These are phyloP conservation scores for Sphaeramia orbicularis DNA, from an alignment of 2,797 vertebrate species.

Conservation along the genomic window DNA sequence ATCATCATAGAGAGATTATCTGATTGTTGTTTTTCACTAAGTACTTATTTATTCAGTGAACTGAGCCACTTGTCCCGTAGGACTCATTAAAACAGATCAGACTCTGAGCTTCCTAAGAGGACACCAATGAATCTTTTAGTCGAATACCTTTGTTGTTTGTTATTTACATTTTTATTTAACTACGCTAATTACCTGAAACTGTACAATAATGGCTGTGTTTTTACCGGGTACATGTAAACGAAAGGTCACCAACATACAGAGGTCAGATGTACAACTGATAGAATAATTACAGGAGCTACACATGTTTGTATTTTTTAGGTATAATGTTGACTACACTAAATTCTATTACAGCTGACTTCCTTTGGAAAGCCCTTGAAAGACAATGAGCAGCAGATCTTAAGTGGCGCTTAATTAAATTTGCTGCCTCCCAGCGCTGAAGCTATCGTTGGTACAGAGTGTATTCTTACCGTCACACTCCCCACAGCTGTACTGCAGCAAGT, in stretches of 20 bases:
- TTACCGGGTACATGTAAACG: too few species aligned
- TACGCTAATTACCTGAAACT: too few species aligned
- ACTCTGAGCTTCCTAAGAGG: too few species aligned
- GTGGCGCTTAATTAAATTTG: slow-evolving; percentile 39
- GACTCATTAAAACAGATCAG: too few species aligned
- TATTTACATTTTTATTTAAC: too few species aligned
- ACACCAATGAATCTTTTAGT: too few species aligned
- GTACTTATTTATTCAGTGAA: too few species aligned
- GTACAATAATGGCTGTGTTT: too few species aligned
- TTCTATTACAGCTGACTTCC: slow-evolving; percentile 13
- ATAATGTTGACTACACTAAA: slow-evolving; percentile 11
- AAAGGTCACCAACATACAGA: neutral
- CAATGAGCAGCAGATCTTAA: slow-evolving; percentile 23
- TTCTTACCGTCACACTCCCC: slow-evolving; percentile 29
- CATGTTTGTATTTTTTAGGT: slow-evolving; percentile 23
- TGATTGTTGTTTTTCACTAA: too few species aligned
- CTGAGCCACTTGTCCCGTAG: too few species aligned
- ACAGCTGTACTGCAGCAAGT: slow-evolving; percentile 1
- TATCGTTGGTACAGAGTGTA: slow-evolving; percentile 12
- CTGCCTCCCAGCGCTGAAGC: slow-evolving; percentile 12
- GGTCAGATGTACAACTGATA: neutral
- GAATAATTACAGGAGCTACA: slow-evolving; percentile 4
- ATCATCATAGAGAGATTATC: too few species aligned
- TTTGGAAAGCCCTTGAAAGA: slow-evolving; percentile 44
- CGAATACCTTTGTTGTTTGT: too few species aligned